Evolutionary conservation across 1,140 invertebrate genomes (phyloP).

Genomic region (Saxidomus purpurata): DNA sequence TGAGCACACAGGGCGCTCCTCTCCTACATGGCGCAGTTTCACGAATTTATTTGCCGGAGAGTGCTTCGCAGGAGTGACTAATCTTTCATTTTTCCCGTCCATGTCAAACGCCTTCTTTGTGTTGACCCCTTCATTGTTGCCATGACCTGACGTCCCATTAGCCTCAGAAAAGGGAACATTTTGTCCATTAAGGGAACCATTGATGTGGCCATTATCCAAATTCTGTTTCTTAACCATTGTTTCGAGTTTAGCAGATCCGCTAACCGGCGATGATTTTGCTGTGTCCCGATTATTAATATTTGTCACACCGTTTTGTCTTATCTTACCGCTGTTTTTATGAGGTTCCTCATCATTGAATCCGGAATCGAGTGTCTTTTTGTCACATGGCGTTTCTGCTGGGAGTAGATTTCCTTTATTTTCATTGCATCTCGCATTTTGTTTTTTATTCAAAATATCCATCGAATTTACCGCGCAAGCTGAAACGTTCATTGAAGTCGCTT

Average conservation of each 20-base stretch:
- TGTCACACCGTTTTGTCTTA: background rate
- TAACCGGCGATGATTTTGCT: background rate
- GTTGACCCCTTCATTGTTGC: background rate
- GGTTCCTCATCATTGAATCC: background rate
- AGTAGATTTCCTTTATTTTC: background rate
- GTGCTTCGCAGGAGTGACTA: slow-evolving; percentile 39
- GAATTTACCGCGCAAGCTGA: background rate
- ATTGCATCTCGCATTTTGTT: background rate
- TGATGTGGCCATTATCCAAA: background rate
- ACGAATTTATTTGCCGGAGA: slow-evolving; percentile 76
- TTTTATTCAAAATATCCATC: slow-evolving; percentile 6
- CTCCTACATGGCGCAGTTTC: slow-evolving; percentile 77
- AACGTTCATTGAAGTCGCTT: background rate
- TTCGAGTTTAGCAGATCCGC: background rate
- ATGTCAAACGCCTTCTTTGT: slow-evolving; percentile 49
- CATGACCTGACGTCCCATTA: background rate
- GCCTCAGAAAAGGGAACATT: background rate
- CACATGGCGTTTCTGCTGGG: too few species aligned
- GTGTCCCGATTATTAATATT: background rate
- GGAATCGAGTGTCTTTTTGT: background rate
- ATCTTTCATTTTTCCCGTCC: slow-evolving; percentile 52
- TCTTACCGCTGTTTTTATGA: background rate
- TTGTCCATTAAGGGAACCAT: background rate
- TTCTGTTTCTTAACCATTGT: background rate
- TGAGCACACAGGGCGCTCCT: slow-evolving; percentile 74